Evolutionary conservation across 1,140 invertebrate species (phyloP).

Genomic region (Parapsyche elsis): DNA sequence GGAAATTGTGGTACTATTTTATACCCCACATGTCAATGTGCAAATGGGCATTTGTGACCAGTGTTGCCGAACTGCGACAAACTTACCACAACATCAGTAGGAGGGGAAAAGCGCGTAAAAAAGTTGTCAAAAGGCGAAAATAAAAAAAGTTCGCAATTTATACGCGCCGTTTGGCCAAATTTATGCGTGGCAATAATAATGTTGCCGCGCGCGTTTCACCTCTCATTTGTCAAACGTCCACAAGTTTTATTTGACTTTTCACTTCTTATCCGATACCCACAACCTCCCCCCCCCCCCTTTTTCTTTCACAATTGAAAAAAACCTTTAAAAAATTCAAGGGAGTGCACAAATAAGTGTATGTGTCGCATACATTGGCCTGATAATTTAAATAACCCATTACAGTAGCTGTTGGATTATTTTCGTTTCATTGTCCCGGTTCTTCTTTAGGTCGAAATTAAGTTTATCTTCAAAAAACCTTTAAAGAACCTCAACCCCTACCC

Average conservation of each 20-base stretch:
- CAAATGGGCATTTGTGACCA: not conserved
- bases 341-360: not conserved
- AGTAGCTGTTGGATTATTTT: constrained; percentile 31
- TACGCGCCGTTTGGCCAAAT: constrained; percentile 50
- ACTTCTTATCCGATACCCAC: constrained; percentile 45
- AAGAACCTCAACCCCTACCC: constrained; percentile 31
- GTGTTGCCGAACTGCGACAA: not conserved
- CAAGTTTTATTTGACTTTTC: constrained; percentile 55
- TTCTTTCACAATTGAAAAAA: not conserved
- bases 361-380: not conserved
- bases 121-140: constrained; percentile 54
- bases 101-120: not conserved
- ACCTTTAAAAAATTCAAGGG: not conserved
- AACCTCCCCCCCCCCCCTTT: not conserved
- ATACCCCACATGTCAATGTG: not conserved
- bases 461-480: constrained; percentile 52
- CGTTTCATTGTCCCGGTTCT: no score
- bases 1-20: not conserved
- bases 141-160: constrained; percentile 56
- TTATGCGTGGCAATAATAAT: constrained; percentile 56
- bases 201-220: constrained; percentile 49
- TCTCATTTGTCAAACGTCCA: constrained; percentile 55
- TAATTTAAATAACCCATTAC: constrained; percentile 4
- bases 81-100: not conserved
- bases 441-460: constrained; percentile 46